A percentile compares a stretch with the other conserved stretches of the same genome.
Evolutionary conservation across 2,888 invertebrate genomes (phyloP).

Genomic region (Ennomos quercinarius): DNA sequence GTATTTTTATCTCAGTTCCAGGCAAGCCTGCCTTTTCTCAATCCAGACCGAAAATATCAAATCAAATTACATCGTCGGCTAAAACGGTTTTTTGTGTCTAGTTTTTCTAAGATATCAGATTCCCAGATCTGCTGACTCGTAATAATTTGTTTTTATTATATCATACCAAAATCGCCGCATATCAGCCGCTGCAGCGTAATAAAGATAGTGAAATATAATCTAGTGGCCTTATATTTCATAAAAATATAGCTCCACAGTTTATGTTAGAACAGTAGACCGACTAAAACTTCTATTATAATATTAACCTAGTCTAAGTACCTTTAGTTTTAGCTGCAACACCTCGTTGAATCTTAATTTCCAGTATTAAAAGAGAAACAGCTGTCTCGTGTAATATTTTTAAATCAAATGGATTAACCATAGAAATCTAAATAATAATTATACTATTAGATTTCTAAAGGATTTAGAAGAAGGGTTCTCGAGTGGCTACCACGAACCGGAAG

Average conservation of each 20-base stretch:
- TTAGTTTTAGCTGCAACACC: too few species aligned
- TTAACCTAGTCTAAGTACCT: too few species aligned
- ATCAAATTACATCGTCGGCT: constrained; percentile 12
- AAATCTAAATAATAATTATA: too few species aligned
- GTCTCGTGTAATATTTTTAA: too few species aligned
- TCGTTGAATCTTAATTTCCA: too few species aligned
- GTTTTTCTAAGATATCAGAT: not conserved
- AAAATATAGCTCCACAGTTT: constrained; percentile 9
- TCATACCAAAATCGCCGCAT: constrained; percentile 22
- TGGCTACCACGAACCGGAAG: too few species aligned
- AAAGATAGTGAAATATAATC: constrained; percentile 34
- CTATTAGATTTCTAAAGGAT: too few species aligned
- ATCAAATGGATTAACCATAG: too few species aligned
- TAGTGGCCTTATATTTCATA: constrained; percentile 31
- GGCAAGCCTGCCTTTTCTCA: not conserved
- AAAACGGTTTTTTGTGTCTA: constrained; percentile 1
- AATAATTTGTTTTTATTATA: constrained; percentile 28
- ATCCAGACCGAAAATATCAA: constrained; percentile 3
- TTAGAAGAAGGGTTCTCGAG: too few species aligned
- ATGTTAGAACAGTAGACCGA: constrained; percentile 2
- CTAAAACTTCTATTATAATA: too few species aligned
- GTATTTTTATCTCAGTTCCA: too few species aligned
- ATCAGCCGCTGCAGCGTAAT: constrained; percentile 22
- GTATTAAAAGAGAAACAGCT: too few species aligned
- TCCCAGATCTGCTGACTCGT: constrained; percentile 18